Conservation (phyloP, 1,140 invertebrate species). For the Papilio polyxenes region DNA sequence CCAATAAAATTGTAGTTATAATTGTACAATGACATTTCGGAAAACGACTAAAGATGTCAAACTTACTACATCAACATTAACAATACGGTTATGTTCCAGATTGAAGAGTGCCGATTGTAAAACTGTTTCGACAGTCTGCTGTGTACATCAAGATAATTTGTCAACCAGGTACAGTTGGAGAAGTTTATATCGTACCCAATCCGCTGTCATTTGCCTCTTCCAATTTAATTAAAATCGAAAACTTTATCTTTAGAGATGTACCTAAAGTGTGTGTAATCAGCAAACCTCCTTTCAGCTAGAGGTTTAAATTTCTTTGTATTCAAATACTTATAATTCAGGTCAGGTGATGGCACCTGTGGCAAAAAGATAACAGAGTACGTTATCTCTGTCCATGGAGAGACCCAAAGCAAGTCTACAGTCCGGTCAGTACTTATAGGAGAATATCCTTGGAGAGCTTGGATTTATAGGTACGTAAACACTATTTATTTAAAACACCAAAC, state of each 20-base stretch:
- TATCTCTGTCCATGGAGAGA: background rate
- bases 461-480: conserved; percentile 40
- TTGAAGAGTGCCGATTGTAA: background rate
- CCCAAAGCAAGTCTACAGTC: background rate
- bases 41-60: too few species aligned
- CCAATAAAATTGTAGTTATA: too few species aligned
- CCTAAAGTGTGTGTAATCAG: too few species aligned
- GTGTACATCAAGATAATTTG: background rate
- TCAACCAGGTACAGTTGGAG: background rate
- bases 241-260: too few species aligned
- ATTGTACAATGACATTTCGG: too few species aligned
- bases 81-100: background rate
- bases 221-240: too few species aligned
- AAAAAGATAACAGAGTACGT: background rate
- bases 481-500: background rate
- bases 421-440: conserved; percentile 42
- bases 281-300: too few species aligned
- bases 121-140: background rate
- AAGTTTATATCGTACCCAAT: background rate
- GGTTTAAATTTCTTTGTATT: too few species aligned
- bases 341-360: background rate
- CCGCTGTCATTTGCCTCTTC: too few species aligned
- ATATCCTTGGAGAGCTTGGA: conserved; percentile 49
- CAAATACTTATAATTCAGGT: background rate
- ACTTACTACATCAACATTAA: too few species aligned